phyloP scores from a whole-genome alignment of 2,797 vertebrate species.

The Chrysolophus pictus region DNA sequence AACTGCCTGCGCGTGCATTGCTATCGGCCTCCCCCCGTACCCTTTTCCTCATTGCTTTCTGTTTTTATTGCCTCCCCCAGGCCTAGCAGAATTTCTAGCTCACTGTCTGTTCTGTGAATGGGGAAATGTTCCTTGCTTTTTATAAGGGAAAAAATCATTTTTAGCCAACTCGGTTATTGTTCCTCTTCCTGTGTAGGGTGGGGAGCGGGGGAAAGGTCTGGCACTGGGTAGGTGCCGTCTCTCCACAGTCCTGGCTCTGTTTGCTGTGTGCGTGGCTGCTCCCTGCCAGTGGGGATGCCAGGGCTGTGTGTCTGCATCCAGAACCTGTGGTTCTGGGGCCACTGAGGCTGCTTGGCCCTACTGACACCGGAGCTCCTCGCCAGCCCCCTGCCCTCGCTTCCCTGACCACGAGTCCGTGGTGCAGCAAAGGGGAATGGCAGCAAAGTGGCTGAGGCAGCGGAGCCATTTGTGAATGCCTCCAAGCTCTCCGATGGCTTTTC shows the following conservation, averaged over 20 bases:
- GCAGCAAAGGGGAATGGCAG: conserved; percentile 32
- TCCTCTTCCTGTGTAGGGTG: conserved; percentile 1
- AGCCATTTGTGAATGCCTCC: rapidly evolving
- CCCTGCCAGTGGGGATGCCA: not conserved
- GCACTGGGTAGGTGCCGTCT: not conserved
- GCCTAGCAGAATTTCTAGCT: conserved; percentile 2
- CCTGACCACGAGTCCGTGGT: not conserved
- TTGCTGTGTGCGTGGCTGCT: not conserved
- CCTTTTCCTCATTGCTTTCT: not conserved
- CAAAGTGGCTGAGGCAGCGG: not conserved
- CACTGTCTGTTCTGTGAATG: conserved; percentile 9
- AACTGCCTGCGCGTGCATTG: not conserved
- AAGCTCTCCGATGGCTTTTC: not conserved
- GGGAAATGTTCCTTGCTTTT: conserved; percentile 53
- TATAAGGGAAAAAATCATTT: conserved; percentile 50
- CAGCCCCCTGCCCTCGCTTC: conserved; percentile 22
- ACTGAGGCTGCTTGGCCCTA: not conserved
- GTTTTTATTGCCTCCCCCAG: not conserved
- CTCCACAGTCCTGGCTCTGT: not conserved
- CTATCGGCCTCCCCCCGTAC: not conserved
- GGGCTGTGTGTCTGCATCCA: not conserved
- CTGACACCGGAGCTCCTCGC: not conserved
- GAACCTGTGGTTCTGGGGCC: too few relatives aligned
- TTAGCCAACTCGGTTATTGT: conserved; percentile 51
- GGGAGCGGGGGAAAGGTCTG: not conserved